Conservation (phyloP, 1,140 invertebrate genomes). For the Daktulosphaira vitifoliae region DNA sequence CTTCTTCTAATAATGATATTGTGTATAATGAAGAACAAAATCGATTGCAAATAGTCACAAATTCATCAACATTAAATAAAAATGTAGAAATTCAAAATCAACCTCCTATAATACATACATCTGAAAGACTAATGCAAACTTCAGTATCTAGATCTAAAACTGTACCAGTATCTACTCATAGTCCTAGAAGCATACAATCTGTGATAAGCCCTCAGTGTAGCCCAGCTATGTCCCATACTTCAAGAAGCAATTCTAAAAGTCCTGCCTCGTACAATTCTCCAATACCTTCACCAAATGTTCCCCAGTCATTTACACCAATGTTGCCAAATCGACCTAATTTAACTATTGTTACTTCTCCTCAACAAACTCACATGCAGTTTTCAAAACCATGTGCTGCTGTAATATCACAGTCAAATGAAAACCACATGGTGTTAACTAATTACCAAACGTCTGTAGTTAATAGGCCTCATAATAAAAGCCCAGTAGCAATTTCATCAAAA, state of each 20-base stretch:
- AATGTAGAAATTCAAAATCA: conserved; percentile 26
- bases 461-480: conserved; percentile 9
- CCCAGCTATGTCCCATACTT: conserved; percentile 34
- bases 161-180: conserved; percentile 24
- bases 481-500: conserved; percentile 8
- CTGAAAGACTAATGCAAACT: conserved; percentile 26
- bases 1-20: conserved; percentile 19
- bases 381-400: conserved; percentile 32
- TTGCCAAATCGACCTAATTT: conserved; percentile 39
- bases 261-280: conserved; percentile 33
- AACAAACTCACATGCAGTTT: conserved; percentile 13
- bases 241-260: conserved; percentile 33
- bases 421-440: conserved; percentile 8
- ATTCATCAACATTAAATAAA: conserved; percentile 24
- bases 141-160: conserved; percentile 31
- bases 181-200: conserved; percentile 33
- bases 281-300: conserved; percentile 22
- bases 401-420: conserved; percentile 32
- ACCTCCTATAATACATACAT: conserved; percentile 20
- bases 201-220: conserved; percentile 35
- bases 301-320: conserved; percentile 22
- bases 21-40: conserved; percentile 28
- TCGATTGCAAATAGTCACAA: conserved; percentile 22
- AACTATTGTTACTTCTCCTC: conserved; percentile 38
- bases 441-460: conserved; percentile 22